Percentiles rank a stretch among this genome's conserved stretches.
Conservation (phyloP, 2,888 invertebrate species). For the Iselma pallidipennis region DNA sequence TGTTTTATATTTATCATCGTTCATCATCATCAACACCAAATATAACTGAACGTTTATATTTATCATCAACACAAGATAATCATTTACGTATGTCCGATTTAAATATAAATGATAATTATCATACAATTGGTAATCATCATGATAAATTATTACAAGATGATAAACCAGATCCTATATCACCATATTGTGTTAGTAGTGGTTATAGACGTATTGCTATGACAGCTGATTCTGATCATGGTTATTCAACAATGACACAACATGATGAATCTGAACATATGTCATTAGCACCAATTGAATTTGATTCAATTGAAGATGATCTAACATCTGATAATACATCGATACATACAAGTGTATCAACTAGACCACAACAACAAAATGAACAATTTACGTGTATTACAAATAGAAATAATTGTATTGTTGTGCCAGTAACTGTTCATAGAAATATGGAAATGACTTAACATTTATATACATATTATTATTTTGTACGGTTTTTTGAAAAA, state of each 20-base stretch:
- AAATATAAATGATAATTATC: conserved; percentile 70
- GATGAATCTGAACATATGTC: conserved; percentile 86
- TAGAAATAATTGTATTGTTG: conserved; percentile 68
- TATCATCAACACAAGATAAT: conserved; percentile 59
- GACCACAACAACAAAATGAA: conserved; percentile 41
- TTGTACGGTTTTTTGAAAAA: no score
- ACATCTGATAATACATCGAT: conserved; percentile 65
- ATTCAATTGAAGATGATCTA: conserved; percentile 61
- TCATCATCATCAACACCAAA: conserved; percentile 60
- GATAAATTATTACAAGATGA: conserved; percentile 68
- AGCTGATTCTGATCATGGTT: conserved; percentile 91
- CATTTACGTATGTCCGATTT: conserved; percentile 74
- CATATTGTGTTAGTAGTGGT: conserved; percentile 83
- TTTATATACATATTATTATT: background rate
- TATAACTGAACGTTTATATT: conserved; percentile 57
- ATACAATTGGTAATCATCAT: conserved; percentile 65
- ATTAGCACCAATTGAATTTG: conserved; percentile 70
- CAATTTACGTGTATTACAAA: conserved; percentile 47
- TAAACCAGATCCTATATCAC: conserved; percentile 74
- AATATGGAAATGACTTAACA: conserved; percentile 76
- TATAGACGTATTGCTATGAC: conserved; percentile 77
- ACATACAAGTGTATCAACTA: conserved; percentile 57
- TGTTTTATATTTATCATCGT: conserved; percentile 69
- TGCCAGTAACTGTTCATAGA: conserved; percentile 88
- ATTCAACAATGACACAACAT: conserved; percentile 92